These are phyloP conservation scores for Antechinus flavipes DNA, from an alignment of 2,113 vertebrate genomes.

Conservation along the genomic window DNA sequence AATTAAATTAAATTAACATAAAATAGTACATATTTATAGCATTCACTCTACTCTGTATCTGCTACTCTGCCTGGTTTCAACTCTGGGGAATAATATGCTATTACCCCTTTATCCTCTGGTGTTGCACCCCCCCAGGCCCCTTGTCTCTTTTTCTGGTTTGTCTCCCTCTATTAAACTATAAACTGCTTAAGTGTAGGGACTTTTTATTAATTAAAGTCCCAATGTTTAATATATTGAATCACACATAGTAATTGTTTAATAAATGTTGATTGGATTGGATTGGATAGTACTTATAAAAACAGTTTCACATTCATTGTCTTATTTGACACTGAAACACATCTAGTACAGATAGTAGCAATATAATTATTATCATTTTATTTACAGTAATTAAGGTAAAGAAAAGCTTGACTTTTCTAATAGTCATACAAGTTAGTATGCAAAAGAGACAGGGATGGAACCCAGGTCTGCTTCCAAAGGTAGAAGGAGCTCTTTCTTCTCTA, in stretches of 20 bases:
- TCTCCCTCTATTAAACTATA: neutral
- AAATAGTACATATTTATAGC: neutral
- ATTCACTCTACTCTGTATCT: neutral
- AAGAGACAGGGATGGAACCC: neutral
- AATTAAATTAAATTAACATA: neutral
- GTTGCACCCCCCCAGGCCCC: accelerated
- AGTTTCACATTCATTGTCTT: neutral
- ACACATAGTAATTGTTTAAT: neutral
- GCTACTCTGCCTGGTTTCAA: neutral
- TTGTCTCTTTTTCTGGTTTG: accelerated
- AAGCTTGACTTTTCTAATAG: neutral
- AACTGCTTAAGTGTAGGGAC: neutral
- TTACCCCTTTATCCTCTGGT: neutral
- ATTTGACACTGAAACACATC: neutral
- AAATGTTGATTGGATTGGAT: neutral
- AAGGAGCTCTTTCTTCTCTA: neutral
- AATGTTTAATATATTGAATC: neutral
- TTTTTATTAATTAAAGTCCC: neutral
- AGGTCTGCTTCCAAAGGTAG: neutral
- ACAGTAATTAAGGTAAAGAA: neutral
- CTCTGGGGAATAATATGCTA: neutral
- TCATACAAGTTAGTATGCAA: neutral
- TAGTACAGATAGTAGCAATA: neutral
- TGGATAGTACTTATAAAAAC: neutral
- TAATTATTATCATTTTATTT: neutral